Evolutionary conservation across 2,888 invertebrate genomes (phyloP), one percentile per base, ranked within the genome.

Genomic region (Agonopterix alstromeriana): DNA sequence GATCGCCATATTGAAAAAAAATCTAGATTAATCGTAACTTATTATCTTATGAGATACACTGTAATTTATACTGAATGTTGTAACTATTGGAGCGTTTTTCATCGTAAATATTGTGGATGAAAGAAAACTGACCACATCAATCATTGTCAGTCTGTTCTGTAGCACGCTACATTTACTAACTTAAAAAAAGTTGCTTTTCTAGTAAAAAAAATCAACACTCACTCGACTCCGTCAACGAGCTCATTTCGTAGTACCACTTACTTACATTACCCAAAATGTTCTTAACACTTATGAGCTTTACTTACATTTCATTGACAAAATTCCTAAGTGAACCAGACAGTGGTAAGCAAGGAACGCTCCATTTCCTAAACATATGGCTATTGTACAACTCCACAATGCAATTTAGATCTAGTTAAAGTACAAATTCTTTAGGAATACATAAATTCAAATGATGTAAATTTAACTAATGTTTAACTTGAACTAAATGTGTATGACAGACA

Each of bases 1-100:
- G 84, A 88, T 89, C 82, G 88, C 88, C 89, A 85, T 90, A 89
- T 87, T 89, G 89, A 90, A 90, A 90, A 17, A 89, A 84, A 85
- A 76, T 76, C 85, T 86, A 86, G 82, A 85, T 85, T 87, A 85
- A 80, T 80, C 77, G 73, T 86, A 86, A 87, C 88, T 87, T 87
- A 86, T 83, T 65, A 82, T 81, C 86, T 85, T 86, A 87, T 77
- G 82, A 86, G 84, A 87, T 88, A 88, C 86, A 86, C 87, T 84
- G 85, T 83, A 87, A 88, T 87, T 87, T 86, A 83, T 83, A 84
- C 77, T 83, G 85, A 79, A 78, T 73, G 73, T 71, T 77, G 74
- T 73, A 75, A 77, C 80, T 82, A 81, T 78, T 70, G 85, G 86
- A 87, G 86, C 84, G 78, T 77, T 78, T 70, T 77, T 67, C 73